Percentiles rank a stretch among this genome's conserved stretches.
Evolutionary conservation across 1,140 invertebrate genomes (phyloP).

Genomic region (Euura lappo): DNA sequence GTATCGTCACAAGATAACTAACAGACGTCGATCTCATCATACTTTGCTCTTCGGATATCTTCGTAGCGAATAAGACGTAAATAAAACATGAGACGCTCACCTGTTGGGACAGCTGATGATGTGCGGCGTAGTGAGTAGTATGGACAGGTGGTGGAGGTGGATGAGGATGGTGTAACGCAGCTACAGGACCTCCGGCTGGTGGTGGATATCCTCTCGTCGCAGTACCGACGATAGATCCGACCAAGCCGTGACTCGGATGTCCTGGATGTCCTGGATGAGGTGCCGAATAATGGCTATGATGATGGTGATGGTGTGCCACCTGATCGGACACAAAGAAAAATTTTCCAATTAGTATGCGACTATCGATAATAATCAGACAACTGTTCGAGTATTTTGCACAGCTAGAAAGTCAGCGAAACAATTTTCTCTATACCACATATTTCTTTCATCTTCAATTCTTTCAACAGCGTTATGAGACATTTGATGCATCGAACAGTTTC

Average conservation of each 20-base stretch:
- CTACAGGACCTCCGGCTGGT: slow-evolving; percentile 48
- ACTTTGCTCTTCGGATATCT: no score
- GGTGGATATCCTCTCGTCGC: slow-evolving; percentile 51
- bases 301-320: slow-evolving; percentile 49
- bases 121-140: slow-evolving; percentile 50
- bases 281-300: slow-evolving; percentile 49
- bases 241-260: slow-evolving; percentile 50
- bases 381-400: no score
- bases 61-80: background rate
- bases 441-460: no score
- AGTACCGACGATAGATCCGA: slow-evolving; percentile 46
- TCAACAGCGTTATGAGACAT: no score
- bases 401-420: no score
- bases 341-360: background rate
- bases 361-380: no score
- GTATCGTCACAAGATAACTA: background rate
- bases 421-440: no score
- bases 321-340: slow-evolving; percentile 20
- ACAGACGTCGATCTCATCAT: no score
- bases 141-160: slow-evolving; percentile 50
- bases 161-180: slow-evolving; percentile 50
- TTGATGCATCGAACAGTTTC: background rate
- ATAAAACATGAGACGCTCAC: slow-evolving; percentile 28
- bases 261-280: slow-evolving; percentile 39
- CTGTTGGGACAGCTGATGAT: slow-evolving; percentile 55